These are phyloP conservation scores for Drosophila robusta DNA, from an alignment of 2,888 invertebrate species.

Conservation along the genomic window DNA sequence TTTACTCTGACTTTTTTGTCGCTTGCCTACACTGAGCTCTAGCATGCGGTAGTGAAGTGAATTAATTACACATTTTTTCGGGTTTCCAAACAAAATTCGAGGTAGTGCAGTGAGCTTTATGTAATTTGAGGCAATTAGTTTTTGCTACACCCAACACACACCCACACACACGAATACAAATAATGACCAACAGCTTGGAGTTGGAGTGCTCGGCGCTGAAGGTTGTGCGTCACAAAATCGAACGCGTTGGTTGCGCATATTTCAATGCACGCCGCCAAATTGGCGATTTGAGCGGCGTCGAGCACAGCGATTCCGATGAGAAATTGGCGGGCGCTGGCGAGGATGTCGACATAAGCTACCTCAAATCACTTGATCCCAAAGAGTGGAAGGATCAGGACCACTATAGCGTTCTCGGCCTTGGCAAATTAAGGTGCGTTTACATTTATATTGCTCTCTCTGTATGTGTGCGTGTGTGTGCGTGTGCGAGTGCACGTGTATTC, in stretches of 20 bases:
- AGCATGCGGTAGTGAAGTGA: conserved; percentile 64
- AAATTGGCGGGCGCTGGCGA: conserved; percentile 85
- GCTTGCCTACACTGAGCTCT: conserved; percentile 50
- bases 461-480: conserved; percentile 1
- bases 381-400: conserved; percentile 99
- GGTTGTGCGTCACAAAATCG: conserved; percentile 65
- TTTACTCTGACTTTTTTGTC: conserved; percentile 40
- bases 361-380: conserved; percentile 96
- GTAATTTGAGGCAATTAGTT: conserved; percentile 45
- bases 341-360: conserved; percentile 92
- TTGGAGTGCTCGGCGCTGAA: conserved; percentile 58
- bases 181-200: conserved; percentile 57
- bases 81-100: conserved; percentile 48
- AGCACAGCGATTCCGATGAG: conserved; percentile 77
- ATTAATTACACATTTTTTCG: conserved; percentile 54
- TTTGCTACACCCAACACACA: conserved; percentile 24
- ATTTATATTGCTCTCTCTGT: neutral
- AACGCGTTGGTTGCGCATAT: conserved; percentile 78
- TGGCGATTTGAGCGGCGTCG: conserved; percentile 67
- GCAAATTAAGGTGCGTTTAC: conserved; percentile 85
- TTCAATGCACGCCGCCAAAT: conserved; percentile 75
- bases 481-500: conserved; percentile 56
- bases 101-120: conserved; percentile 58
- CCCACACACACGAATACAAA: conserved; percentile 9
- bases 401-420: conserved; percentile 97